Evolutionary conservation across 2,888 invertebrate genomes (phyloP), one percentile per base, ranked within the genome.

Genomic region (Xylophagus ater): DNA sequence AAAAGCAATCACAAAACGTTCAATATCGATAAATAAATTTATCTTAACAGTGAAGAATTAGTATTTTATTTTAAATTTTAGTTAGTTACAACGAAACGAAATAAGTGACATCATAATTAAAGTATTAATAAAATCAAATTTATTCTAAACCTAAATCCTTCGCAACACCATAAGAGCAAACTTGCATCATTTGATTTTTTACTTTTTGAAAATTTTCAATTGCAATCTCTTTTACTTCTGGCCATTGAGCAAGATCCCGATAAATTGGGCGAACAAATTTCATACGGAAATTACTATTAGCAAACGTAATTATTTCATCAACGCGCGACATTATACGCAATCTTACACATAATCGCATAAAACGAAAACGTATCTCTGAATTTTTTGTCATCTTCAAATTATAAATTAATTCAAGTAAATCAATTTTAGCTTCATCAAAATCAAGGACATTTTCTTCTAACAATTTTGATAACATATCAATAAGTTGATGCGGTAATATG

Each of bases 241-340:
- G 77, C 92, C 90, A 92, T 1, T 67, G 71, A 50, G 79, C 84
- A 41, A 92, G 67, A 56, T 87, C 88, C 44, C 85, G 76, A 64
- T 89, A 93, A 33, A 94, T 69, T 3, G 93, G 90, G 21, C 88
- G 72, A 2, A 86, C 81, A 65, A 78, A 94, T 62, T 94, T 94
- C 85, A 93, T 86, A 38, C 94, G 74, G 23, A 93, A 93, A 55
- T 86, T 80, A 13, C 74, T 73, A 49, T 83, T 86, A 7, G 88
- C 76, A 68, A 93, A 92, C 14, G 73, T 59, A 39, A 93, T 67
- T 2, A 81, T 80, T 12, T 73, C 70, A 2, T 70, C 65, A 23
- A 93, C 65, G 52, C 76, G 76, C 0, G 72, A 67, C 18, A 71
- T 64, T 70, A 87, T 81, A 39, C 71, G 72, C 9, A 81, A 78